These are phyloP conservation scores for Lasioglossum malachurum DNA, from an alignment of 2,888 invertebrate genomes.

Conservation along the genomic window DNA sequence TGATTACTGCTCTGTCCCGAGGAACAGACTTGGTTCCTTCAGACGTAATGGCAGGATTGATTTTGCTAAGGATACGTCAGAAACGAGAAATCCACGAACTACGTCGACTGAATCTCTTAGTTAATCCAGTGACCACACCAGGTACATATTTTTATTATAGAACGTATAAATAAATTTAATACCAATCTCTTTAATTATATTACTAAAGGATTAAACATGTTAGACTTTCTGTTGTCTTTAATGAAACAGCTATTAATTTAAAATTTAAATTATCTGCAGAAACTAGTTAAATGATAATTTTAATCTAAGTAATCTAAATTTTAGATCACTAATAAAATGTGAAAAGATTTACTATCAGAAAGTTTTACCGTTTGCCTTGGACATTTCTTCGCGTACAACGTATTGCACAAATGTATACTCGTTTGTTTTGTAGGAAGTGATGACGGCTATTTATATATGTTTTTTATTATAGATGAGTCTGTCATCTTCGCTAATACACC, in stretches of 20 bases:
- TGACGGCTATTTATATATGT: neutral
- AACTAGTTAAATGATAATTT: neutral
- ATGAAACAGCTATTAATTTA: neutral
- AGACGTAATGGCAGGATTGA: conserved; percentile 94
- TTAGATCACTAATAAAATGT: neutral
- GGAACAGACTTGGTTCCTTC: conserved; percentile 95
- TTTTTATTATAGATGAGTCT: conserved; percentile 84
- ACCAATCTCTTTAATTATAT: no score
- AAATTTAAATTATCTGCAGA: neutral
- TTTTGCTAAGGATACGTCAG: conserved; percentile 92
- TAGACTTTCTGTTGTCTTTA: neutral
- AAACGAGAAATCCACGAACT: conserved; percentile 91
- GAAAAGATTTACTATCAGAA: neutral
- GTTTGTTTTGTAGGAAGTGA: neutral
- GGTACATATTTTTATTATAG: neutral
- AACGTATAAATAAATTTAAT: no score
- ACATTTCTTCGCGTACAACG: neutral
- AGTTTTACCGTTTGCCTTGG: neutral
- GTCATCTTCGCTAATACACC: conserved; percentile 89
- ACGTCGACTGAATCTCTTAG: conserved; percentile 88
- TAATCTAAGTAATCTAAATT: neutral
- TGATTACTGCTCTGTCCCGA: conserved; percentile 92
- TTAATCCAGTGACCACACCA: conserved; percentile 88
- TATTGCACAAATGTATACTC: neutral
- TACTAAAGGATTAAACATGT: neutral